Evolutionary conservation across 2,888 invertebrate species (phyloP).

Genomic region (Nemurella pictetii): DNA sequence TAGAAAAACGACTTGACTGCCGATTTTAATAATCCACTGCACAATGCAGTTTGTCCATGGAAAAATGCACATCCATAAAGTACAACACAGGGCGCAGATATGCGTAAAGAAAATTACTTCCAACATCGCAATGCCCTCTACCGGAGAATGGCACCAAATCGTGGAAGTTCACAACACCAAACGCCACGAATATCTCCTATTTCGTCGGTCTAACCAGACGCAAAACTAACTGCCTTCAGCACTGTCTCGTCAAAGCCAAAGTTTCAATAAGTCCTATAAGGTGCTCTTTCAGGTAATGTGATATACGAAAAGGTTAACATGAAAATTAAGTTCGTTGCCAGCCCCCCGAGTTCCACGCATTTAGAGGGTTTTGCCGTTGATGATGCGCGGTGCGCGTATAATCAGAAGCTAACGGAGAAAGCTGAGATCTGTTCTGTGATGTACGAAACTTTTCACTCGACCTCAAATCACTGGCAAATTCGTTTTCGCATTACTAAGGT

Average conservation of each 20-base stretch:
- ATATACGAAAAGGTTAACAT: neutral
- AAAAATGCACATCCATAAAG: no score
- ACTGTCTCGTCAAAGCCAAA: neutral
- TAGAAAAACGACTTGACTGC: no score
- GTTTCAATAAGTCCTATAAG: neutral
- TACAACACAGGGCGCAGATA: no score
- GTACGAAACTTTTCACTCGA: constrained; percentile 8
- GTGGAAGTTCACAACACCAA: no score
- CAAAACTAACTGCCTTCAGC: no score
- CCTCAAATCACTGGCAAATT: constrained; percentile 7
- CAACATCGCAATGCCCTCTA: no score
- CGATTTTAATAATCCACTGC: no score
- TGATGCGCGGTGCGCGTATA: neutral
- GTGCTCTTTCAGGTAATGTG: neutral
- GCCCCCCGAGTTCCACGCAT: constrained; percentile 1
- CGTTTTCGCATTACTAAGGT: constrained; percentile 13
- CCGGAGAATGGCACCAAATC: no score
- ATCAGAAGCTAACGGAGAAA: neutral
- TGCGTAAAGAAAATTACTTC: no score
- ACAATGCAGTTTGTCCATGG: no score
- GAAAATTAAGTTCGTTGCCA: neutral
- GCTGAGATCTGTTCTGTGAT: constrained; percentile 4
- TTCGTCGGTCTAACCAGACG: no score
- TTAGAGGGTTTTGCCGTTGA: constrained; percentile 16
- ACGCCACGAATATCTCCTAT: no score